Evolutionary conservation across 2,113 vertebrate species (phyloP), one percentile per base, ranked within the genome.

Genomic region (Odobenus rosmarus): DNA sequence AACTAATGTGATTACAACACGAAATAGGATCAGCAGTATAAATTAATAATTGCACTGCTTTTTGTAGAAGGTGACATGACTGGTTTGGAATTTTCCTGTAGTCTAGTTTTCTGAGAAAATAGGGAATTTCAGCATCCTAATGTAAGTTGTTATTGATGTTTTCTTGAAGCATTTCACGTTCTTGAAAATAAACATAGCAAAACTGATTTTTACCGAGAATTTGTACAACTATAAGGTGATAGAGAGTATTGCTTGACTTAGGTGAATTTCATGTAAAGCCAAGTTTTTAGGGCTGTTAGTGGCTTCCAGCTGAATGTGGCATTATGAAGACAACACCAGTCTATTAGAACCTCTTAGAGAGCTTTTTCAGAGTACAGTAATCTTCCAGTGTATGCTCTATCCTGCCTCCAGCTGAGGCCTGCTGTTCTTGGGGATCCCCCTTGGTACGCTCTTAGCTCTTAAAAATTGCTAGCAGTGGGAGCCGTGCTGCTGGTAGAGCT

Each of bases 1-100:
- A 79, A 84, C 76, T 96, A 79, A 16, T 92, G 95, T 88, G 74
- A 87, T 95, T 90, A 97, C 93, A 95, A 87, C 12, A 33, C n/a
- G 85, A 97, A 84, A 84, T 2, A 53, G 79, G 4, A 83, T 88
- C 39, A 88, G 96, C 74, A 71, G 88, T 46, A 80, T 89, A 87
- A 96, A 24, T 87, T 96, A 19, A 16, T 72, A 21, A 28, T 97
- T 23, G 13, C 88, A 26, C 81, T 69, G 13, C 21, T 93, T 80
- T 9, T 31, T 94, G 4, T 15, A 91, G n/a, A 86, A 86, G 64
- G n/a, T 95, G 85, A 57, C 31, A 39, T 83, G 55, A 67, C 39
- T 90, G 71, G 16, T 82, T 90, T 33, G 9, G 51, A 62, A 77
- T 92, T 71, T 85, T 16, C 88, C 89, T 84, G 1, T 96, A 76